Base-by-base conservation (phyloP, 2,797 vertebrate species). In the Oceanodroma leucorhoa region DNA sequence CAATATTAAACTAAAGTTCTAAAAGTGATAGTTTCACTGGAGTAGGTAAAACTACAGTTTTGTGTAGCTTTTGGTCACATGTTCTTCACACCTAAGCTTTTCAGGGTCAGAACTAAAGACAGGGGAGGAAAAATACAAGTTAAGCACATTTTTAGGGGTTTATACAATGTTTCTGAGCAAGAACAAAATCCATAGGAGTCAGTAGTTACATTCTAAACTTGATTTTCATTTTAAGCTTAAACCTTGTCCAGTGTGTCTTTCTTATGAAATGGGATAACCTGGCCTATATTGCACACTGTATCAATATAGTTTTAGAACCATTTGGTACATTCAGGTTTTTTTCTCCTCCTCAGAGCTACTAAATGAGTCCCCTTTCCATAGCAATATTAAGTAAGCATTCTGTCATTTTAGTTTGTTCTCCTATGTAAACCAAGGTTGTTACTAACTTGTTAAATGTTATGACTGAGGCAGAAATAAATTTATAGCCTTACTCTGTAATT, bases 401-500 rank as follows among this genome's bases (percentile, higher is more conserved):
- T 69, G 55, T 73, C 15, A 18, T 54, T 89, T 84, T 65, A 45
- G 20, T 75, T 94, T 79, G 23, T 78, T 91, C 29, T 60, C 18
- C 3, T 41, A 50, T 82, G 41, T 69, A 93, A 89, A 48, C 13
- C 45, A 45, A 10, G 15, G n/a, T 79, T 89, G 70, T 95, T 84
- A 77, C 41, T 60, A 82, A 76, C 83, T 90, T 91, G 29, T 83
- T 91, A 51, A 67, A 15, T 79, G 51, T 89, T 91, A 36, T 15
- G 16, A 40, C 11, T 88, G 73, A 86, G 61, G 65, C 67, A 87
- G 73, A 91, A 91, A 87, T 89, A 81, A 26, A 12, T 96, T 83
- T 85, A 51, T 81, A 36, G n/a, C 20, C 87, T 83, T 80, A 62
- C 43, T 71, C 71, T 46, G 32, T 83, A 60, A 92, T 96, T 95